Percentiles rank a stretch among this genome's conserved stretches.
Conservation (phyloP, 2,797 vertebrate species). For the Diglossa cyanea region DNA sequence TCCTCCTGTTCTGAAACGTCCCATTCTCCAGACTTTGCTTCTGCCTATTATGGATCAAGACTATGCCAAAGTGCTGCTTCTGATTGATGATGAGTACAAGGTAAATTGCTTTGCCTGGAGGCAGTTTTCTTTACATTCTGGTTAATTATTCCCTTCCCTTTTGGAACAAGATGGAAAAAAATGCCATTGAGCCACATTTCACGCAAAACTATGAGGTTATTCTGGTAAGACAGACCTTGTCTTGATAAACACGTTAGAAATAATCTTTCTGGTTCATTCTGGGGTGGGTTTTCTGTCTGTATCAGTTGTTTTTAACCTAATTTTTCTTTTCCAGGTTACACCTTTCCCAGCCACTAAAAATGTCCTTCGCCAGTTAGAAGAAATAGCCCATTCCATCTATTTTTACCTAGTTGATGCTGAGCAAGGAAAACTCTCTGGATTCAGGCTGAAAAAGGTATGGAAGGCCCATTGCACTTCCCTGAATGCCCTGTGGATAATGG, state of each 20-base stretch:
- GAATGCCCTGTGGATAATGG: neutral
- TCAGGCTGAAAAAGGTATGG: conserved; percentile 86
- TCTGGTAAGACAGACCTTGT: neutral
- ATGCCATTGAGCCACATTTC: neutral
- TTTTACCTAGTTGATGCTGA: conserved; percentile 90
- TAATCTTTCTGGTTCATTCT: neutral
- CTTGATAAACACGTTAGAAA: neutral
- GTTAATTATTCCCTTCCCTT: neutral
- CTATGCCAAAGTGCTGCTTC: conserved; percentile 91
- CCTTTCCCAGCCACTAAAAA: conserved; percentile 94
- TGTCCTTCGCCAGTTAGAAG: conserved; percentile 90
- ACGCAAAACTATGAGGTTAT: neutral
- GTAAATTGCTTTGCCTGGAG: conserved; percentile 67
- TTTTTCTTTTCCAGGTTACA: conserved; percentile 80
- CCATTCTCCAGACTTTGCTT: conserved; percentile 90
- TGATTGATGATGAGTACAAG: conserved; percentile 94
- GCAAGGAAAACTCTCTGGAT: conserved; percentile 88
- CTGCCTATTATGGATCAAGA: conserved; percentile 96
- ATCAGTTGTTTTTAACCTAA: neutral
- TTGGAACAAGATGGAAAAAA: neutral
- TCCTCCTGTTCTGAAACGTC: conserved; percentile 85
- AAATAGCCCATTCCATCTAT: conserved; percentile 88
- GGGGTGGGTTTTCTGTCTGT: neutral
- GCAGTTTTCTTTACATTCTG: neutral
- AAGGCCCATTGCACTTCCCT: neutral